Percentiles rank a stretch among this genome's conserved stretches.
phyloP scores from a whole-genome alignment of 2,113 vertebrate genomes.

The Hystrix brachyura region DNA sequence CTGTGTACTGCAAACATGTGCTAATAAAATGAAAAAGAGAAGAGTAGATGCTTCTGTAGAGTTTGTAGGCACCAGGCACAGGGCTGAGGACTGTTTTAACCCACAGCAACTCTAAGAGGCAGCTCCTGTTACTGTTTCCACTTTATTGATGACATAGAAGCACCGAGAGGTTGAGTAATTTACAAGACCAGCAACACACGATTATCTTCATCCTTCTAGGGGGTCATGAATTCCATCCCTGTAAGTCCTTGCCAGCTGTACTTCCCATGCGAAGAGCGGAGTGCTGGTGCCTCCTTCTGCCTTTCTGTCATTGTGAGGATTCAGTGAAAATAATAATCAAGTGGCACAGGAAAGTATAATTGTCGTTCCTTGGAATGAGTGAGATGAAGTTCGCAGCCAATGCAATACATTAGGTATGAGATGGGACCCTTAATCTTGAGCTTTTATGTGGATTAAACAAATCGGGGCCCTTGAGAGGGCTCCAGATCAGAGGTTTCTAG shows the following conservation, averaged over 20 bases:
- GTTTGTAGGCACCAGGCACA: not conserved
- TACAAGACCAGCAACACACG: not conserved
- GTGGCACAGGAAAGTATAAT: not conserved
- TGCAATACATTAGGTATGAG: rapidly evolving
- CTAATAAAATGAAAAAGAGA: not conserved
- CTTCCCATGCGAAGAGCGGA: not conserved
- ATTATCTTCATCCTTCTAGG: not conserved
- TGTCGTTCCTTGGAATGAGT: not conserved
- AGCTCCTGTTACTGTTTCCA: not conserved
- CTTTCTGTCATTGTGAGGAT: not conserved
- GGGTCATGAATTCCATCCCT: not conserved
- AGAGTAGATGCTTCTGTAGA: not conserved
- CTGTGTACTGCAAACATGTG: not conserved
- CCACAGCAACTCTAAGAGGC: not conserved
- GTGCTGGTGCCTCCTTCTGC: not conserved
- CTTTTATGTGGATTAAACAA: not conserved
- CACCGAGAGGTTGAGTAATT: not conserved
- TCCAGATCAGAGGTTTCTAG: not conserved
- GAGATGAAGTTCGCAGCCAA: not conserved
- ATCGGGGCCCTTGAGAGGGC: not conserved
- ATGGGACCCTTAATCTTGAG: not conserved
- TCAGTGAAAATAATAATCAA: not conserved
- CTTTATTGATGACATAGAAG: not conserved
- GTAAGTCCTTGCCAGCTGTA: not conserved
- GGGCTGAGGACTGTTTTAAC: not conserved